These are phyloP conservation scores for Anthonomus grandis DNA, from an alignment of 1,140 invertebrate genomes.

Conservation along the genomic window DNA sequence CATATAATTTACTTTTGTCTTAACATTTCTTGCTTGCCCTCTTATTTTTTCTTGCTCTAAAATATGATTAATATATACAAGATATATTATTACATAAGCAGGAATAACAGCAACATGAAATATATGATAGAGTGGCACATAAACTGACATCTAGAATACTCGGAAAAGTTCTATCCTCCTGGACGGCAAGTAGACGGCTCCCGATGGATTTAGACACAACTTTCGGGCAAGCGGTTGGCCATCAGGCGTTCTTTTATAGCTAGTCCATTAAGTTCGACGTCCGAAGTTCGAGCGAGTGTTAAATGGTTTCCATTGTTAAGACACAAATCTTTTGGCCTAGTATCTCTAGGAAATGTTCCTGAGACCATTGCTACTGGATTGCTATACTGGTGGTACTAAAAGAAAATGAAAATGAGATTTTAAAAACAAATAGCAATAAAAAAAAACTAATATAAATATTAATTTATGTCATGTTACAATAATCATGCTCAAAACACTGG, in stretches of 20 bases:
- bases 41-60: too few species aligned
- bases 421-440: too few species aligned
- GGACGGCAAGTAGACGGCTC: conserved; percentile 14
- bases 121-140: too few species aligned
- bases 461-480: too few species aligned
- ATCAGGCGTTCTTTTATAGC: conserved; percentile 72
- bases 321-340: conserved; percentile 45
- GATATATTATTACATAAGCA: too few species aligned
- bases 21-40: too few species aligned
- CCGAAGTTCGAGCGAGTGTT: conserved; percentile 37
- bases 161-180: background rate
- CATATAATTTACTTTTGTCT: too few species aligned
- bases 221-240: conserved; percentile 70
- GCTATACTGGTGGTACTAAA: conserved; percentile 47
- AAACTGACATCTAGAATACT: too few species aligned
- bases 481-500: too few species aligned
- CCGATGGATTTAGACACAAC: conserved; percentile 59
- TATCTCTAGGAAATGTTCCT: conserved; percentile 48
- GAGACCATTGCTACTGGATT: conserved; percentile 46
- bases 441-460: too few species aligned
- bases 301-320: conserved; percentile 40
- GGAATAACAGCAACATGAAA: too few species aligned
- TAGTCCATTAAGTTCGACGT: conserved; percentile 59
- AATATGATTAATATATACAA: too few species aligned
- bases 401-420: conserved; percentile 7